These are phyloP conservation scores for Alentia gelatinosa DNA, from an alignment of 2,888 invertebrate species.

Conservation along the genomic window DNA sequence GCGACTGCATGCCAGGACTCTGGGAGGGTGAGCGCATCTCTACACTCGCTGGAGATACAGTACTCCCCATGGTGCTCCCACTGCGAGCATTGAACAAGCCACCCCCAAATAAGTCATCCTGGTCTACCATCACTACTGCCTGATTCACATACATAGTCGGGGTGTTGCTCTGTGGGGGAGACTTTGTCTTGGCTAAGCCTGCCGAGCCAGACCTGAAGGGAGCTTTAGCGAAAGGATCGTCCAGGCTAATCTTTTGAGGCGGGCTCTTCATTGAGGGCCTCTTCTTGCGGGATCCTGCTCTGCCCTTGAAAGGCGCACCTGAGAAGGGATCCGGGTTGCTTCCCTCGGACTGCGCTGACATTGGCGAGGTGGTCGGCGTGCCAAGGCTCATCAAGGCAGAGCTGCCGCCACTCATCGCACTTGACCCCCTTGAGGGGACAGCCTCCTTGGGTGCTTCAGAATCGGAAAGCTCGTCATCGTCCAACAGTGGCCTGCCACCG, in stretches of 20 bases:
- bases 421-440: slow-evolving; percentile 54
- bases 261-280: slow-evolving; percentile 39
- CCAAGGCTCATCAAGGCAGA: slow-evolving; percentile 32
- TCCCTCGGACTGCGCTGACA: slow-evolving; percentile 25
- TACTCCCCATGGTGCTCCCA: neutral
- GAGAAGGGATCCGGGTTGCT: slow-evolving; percentile 49
- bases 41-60: slow-evolving; percentile 55
- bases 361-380: slow-evolving; percentile 52
- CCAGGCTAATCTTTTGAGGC: slow-evolving; percentile 5
- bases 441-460: slow-evolving; percentile 50
- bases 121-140: slow-evolving; percentile 36
- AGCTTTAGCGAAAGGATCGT: slow-evolving; percentile 56
- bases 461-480: slow-evolving; percentile 87
- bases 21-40: slow-evolving; percentile 59
- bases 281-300: slow-evolving; percentile 8
- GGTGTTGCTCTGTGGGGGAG: neutral
- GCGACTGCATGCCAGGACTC: slow-evolving; percentile 56
- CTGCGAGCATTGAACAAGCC: slow-evolving; percentile 70
- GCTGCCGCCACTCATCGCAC: slow-evolving; percentile 58
- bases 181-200: neutral
- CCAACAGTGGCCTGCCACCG: slow-evolving; percentile 87
- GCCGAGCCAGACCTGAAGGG: slow-evolving; percentile 49
- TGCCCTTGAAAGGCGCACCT: slow-evolving; percentile 40
- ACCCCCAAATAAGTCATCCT: slow-evolving; percentile 70
- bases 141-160: slow-evolving; percentile 48